Evolutionary conservation across 2,797 vertebrate species (phyloP), one percentile per base, ranked within the genome.

Genomic region (Eospalax fontanierii): DNA sequence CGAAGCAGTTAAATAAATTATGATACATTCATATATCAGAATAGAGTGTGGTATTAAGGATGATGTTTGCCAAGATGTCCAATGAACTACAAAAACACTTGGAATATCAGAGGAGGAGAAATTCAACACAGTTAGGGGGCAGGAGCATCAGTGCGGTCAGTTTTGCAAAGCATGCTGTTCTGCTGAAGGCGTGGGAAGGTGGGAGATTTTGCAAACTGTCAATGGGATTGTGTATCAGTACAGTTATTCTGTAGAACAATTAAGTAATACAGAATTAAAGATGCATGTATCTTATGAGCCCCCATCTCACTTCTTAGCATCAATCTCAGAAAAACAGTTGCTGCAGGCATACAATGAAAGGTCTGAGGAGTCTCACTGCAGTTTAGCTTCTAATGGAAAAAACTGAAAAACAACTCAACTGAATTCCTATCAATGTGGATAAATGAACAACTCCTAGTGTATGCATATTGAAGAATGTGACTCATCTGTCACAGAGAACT

Each of bases 51-150:
- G 19, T 4, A 66, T 38, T 89, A 21, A 10, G 43, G 84, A 30
- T 1, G 50, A 19, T 11, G 57, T 7, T 82, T 65, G 84, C 81
- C 84, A 66, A 74, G 76, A 71, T 82, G 89, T 66, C 70, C 84
- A 81, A 30, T 28, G 81, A 82, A 81, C 87, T 91, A 66, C 43
- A 85, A 78, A 95, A 73, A 61, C 10, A 43, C 14, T 43, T 59
- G 70, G 89, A 59, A 46, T 7, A 4, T 6, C 50, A 43, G 18
- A 85, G 79, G 68, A 85, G 15, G 78, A 83, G 57, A 82, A 71
- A 94, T 50, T 89, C 73, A 93, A 87, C 30, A 35, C 57, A 76
- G 28, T 87, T 40, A 28, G 46, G 87, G 54, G 40, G 12, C 1
- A 63, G 24, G 80, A 91, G 6, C 18, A 5, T n/a, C 33, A 7